Percentiles rank a stretch among this genome's conserved stretches.
phyloP scores from a whole-genome alignment of 1,140 invertebrate genomes.

The Patella vulgata region DNA sequence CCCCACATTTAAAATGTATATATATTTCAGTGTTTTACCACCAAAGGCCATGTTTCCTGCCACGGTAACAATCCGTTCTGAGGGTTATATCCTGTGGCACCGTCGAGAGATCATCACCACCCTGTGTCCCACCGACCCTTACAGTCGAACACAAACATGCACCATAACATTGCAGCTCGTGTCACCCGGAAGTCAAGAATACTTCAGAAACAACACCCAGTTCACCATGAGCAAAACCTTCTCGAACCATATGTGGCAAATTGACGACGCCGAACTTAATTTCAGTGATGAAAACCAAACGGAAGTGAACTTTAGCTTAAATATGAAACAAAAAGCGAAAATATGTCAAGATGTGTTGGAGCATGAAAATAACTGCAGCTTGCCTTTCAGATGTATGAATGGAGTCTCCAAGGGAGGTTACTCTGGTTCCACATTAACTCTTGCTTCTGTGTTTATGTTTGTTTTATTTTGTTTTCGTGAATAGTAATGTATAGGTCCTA shows the following conservation, averaged over 20 bases:
- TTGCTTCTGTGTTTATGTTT: too few species aligned
- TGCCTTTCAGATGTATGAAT: too few species aligned
- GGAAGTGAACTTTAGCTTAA: background rate
- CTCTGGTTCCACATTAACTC: too few species aligned
- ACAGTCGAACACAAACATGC: background rate
- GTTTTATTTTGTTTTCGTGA: too few species aligned
- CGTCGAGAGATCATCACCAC: conserved; percentile 16
- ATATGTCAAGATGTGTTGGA: too few species aligned
- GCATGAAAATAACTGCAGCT: too few species aligned
- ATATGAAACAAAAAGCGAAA: conserved; percentile 4
- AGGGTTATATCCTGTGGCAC: conserved; percentile 12
- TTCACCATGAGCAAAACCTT: conserved; percentile 2
- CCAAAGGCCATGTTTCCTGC: conserved; percentile 5
- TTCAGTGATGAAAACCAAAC: background rate
- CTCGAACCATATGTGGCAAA: conserved; percentile 8
- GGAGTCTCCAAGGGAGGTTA: too few species aligned
- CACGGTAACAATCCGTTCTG: conserved; percentile 11
- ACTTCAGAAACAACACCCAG: conserved; percentile 11
- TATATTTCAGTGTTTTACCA: conserved; percentile 13
- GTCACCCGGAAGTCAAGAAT: conserved; percentile 6
- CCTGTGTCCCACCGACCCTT: conserved; percentile 3
- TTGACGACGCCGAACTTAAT: background rate
- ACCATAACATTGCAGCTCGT: conserved; percentile 9
- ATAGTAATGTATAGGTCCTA: too few species aligned
- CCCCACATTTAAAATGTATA: background rate